phyloP scores from a whole-genome alignment of 2,888 invertebrate species.

The Lasioglossum villosulum region DNA sequence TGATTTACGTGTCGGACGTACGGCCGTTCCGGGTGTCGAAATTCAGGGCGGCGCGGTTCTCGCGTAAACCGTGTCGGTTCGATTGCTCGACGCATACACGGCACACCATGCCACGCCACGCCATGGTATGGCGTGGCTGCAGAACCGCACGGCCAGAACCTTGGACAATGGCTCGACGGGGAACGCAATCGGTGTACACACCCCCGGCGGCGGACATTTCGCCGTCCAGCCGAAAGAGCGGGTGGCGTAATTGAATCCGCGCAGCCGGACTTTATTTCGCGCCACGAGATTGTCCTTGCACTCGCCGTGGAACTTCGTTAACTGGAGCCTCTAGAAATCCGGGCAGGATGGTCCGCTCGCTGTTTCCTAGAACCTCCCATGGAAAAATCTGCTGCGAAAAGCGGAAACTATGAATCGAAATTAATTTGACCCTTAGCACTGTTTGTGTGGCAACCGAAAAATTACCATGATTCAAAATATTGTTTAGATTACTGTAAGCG shows the following conservation, averaged over 20 bases:
- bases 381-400: neutral
- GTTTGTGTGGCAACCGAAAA: no score
- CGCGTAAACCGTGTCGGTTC: constrained; percentile 32
- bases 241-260: constrained; percentile 50
- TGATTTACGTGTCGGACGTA: constrained; percentile 7
- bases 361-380: neutral
- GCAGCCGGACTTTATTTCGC: constrained; percentile 46
- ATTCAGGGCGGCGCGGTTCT: constrained; percentile 21
- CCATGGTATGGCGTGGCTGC: neutral
- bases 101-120: neutral
- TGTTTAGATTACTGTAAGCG: no score
- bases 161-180: constrained; percentile 39
- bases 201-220: constrained; percentile 50
- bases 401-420: neutral
- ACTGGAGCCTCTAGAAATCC: constrained; percentile 14
- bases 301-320: constrained; percentile 37
- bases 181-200: constrained; percentile 43
- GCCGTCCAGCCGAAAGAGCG: constrained; percentile 36
- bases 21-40: constrained; percentile 10
- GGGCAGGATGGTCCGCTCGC: neutral
- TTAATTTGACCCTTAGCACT: neutral
- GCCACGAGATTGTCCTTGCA: constrained; percentile 42
- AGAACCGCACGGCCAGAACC: constrained; percentile 24
- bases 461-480: no score
- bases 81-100: constrained; percentile 35